These are phyloP conservation scores for Gryon sp. DNA, from an alignment of 1,140 invertebrate genomes.

Conservation along the genomic window DNA sequence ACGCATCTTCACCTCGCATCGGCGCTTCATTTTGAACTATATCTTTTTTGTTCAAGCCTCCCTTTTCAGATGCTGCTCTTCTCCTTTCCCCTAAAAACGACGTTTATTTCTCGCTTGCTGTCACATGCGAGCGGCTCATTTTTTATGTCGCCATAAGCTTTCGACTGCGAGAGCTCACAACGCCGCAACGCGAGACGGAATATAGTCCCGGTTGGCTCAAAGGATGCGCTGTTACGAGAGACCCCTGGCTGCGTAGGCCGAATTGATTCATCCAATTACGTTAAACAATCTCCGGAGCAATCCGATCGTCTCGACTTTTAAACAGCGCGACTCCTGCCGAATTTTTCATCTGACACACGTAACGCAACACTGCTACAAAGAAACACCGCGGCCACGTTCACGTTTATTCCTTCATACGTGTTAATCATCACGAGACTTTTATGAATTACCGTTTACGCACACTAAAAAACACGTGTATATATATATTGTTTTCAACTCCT, in stretches of 20 bases:
- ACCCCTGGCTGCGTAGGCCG: constrained; percentile 56
- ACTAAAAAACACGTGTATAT: too few relatives aligned
- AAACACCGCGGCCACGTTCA: constrained; percentile 46
- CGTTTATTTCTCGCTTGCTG: constrained; percentile 26
- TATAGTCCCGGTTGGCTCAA: neutral
- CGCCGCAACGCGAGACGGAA: constrained; percentile 5
- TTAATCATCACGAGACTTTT: constrained; percentile 35
- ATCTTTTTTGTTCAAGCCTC: constrained; percentile 1
- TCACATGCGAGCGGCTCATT: constrained; percentile 42
- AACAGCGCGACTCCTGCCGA: constrained; percentile 48
- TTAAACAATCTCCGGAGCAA: constrained; percentile 71
- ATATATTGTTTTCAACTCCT: too few relatives aligned
- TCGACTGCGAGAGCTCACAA: neutral
- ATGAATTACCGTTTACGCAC: constrained; percentile 28
- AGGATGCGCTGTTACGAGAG: constrained; percentile 40
- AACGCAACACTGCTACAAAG: constrained; percentile 58
- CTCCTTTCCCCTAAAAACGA: constrained; percentile 28
- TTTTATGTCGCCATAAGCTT: constrained; percentile 55
- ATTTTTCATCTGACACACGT: constrained; percentile 42
- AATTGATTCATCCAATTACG: constrained; percentile 75
- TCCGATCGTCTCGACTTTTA: constrained; percentile 57
- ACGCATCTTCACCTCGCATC: constrained; percentile 66
- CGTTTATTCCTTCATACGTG: constrained; percentile 38
- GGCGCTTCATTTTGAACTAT: constrained; percentile 46
- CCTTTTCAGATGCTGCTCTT: too few relatives aligned